phyloP scores from a whole-genome alignment of 1,140 invertebrate species.

The Acromyrmex charruanus region DNA sequence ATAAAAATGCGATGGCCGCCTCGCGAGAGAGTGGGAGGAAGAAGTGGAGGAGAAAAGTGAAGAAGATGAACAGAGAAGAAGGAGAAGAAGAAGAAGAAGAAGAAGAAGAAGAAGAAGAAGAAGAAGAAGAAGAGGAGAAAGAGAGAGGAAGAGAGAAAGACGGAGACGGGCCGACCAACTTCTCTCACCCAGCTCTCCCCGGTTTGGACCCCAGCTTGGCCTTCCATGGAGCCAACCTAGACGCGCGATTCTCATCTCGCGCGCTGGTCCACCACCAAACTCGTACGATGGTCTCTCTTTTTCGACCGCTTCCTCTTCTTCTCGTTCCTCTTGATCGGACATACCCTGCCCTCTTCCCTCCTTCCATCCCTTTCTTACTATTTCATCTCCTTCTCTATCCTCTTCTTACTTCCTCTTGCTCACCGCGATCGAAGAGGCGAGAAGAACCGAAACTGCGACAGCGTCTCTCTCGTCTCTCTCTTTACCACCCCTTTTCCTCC shows the following conservation, averaged over 20 bases:
- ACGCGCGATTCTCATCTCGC: slow-evolving; percentile 75
- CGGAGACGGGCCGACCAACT: slow-evolving; percentile 69
- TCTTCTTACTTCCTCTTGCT: slow-evolving; percentile 16
- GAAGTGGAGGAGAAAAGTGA: slow-evolving; percentile 51
- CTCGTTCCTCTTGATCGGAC: slow-evolving; percentile 33
- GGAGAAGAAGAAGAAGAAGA: slow-evolving; percentile 27
- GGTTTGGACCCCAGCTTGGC: slow-evolving; percentile 68
- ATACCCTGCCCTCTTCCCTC: neutral
- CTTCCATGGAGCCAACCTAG: slow-evolving; percentile 70
- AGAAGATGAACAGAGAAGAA: slow-evolving; percentile 25
- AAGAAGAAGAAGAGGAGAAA: neutral
- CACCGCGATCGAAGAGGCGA: neutral
- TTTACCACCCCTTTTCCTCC: neutral
- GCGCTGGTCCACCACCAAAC: slow-evolving; percentile 71
- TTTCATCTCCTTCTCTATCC: slow-evolving; percentile 34
- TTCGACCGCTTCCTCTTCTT: slow-evolving; percentile 47
- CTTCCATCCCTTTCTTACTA: neutral
- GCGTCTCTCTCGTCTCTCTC: slow-evolving; percentile 18
- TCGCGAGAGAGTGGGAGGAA: slow-evolving; percentile 43
- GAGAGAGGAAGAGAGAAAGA: slow-evolving; percentile 47
- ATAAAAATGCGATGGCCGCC: slow-evolving; percentile 77
- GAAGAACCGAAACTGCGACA: slow-evolving; percentile 39
- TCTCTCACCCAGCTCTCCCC: slow-evolving; percentile 68
- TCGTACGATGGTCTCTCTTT: slow-evolving; percentile 69
- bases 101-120: slow-evolving; percentile 25